Base-by-base conservation (phyloP, 2,888 invertebrate genomes). In the Leptopilina syphax region DNA sequence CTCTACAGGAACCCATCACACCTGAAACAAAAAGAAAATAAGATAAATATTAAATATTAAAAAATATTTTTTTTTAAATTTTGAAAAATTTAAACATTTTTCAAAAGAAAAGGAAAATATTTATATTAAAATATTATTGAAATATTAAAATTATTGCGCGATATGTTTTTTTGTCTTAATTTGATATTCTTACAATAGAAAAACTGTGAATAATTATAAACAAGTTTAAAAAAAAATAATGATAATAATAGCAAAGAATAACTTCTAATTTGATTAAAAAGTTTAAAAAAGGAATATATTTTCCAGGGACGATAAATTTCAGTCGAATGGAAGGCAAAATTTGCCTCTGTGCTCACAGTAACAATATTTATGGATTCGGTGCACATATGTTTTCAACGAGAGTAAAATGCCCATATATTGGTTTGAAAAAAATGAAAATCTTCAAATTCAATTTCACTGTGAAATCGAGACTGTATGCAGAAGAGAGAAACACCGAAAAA, bases 1-100 rank as follows among this genome's bases (percentile, higher is more conserved):
- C 88, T 87, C 88, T 87, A 85, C 87, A 86, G 85, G 84, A 83
- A 88, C 87, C 87, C 91, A 90, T 91, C 87, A 87, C 89, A 91
- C 86, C 91, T 91, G 89, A 24, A 91, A 91, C 87, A 89, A 57
- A 87, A 81, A 83, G 18, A 67, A 77, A 76, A 44, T 44, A 44
- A 44, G 1, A 4, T 44, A 44, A 44, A 18, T 24, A 27, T 12
- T 18, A 24, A 18, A 44, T 67, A 67, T 4, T 44, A 34, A 34
- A 1, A 13, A 60, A 76, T 60, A 1, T 1, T 67, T 67, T 12
- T 12, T 27, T 34, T 34, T 34, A 34, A 34, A 34, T 34, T 34
- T 34, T 34, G 34, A 1, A 34, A 34, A 34, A 34, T 0, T 67
- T 1, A 13, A 41, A 24, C 24, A 34, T 34, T 13, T 24, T 34